Percentiles rank a stretch among this genome's conserved stretches.
phyloP scores from a whole-genome alignment of 1,140 invertebrate species.

The Drosophila persimilis region DNA sequence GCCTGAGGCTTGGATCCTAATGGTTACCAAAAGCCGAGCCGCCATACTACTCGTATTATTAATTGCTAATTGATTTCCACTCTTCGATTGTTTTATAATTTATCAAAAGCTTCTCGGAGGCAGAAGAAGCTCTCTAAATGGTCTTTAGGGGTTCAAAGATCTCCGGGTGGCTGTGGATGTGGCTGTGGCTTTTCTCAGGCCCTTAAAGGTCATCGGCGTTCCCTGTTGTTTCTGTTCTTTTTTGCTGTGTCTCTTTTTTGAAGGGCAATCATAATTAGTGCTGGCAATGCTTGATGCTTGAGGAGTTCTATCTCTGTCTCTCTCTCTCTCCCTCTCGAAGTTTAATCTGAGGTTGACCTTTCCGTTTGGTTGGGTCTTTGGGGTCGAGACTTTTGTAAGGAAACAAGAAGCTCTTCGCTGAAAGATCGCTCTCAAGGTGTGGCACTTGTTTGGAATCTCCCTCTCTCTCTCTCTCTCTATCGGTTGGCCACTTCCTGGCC shows the following conservation, averaged over 20 bases:
- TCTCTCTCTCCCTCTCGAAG: conserved; percentile 2
- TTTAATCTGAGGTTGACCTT: conserved; percentile 41
- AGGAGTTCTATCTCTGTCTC: no score
- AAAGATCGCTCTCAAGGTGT: background rate
- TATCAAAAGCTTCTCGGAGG: conserved; percentile 59
- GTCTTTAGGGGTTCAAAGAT: conserved; percentile 29
- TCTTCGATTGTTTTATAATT: conserved; percentile 55
- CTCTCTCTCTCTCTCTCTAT: background rate
- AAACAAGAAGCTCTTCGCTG: conserved; percentile 3
- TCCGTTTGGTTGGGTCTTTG: conserved; percentile 30
- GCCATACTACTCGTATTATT: conserved; percentile 53
- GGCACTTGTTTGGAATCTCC: conserved; percentile 11
- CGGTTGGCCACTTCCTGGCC: conserved; percentile 16
- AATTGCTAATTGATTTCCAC: conserved; percentile 73
- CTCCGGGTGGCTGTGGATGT: conserved; percentile 11
- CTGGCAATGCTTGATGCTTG: conserved; percentile 29
- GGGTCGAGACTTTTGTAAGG: background rate
- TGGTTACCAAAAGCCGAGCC: conserved; percentile 16
- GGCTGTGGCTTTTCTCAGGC: conserved; percentile 49
- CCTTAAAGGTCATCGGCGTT: conserved; percentile 64
- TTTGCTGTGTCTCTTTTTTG: conserved; percentile 30
- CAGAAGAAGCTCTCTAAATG: conserved; percentile 35
- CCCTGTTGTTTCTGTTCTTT: conserved; percentile 19
- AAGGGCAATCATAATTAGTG: conserved; percentile 76
- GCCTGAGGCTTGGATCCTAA: conserved; percentile 38